Conservation (phyloP, 2,113 vertebrate species). For the crab-eating macaque (Macaca fascicularis) region DNA sequence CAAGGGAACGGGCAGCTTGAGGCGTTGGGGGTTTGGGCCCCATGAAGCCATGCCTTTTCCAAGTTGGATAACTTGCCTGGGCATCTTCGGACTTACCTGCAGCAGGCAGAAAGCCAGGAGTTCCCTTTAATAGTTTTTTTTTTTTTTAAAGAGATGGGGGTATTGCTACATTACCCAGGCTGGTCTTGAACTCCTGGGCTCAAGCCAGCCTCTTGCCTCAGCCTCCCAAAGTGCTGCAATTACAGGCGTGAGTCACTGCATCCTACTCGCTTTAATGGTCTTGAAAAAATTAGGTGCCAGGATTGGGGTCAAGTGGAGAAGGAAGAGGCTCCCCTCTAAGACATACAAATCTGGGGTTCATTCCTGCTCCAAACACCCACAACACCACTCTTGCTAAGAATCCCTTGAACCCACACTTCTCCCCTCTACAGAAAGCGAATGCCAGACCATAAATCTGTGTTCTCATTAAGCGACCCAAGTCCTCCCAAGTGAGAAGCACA, state of each 20-base stretch:
- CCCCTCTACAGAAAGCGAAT: not conserved
- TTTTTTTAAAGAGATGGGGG: too few species aligned
- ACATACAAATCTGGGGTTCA: not conserved
- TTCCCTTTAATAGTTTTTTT: not conserved
- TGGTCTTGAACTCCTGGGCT: too few species aligned
- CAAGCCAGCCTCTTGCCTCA: too few species aligned
- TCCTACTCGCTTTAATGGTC: not conserved
- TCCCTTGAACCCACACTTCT: not conserved
- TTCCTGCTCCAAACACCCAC: not conserved
- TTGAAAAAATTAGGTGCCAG: not conserved
- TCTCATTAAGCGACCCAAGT: not conserved
- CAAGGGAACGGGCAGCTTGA: not conserved
- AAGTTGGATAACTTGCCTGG: not conserved
- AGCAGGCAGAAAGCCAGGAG: not conserved
- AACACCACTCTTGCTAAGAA: not conserved
- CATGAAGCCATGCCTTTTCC: not conserved
- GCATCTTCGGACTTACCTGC: not conserved
- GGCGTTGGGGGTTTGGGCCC: not conserved
- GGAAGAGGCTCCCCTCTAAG: not conserved
- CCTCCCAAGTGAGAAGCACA: not conserved
- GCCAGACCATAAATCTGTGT: not conserved
- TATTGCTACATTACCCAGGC: too few species aligned
- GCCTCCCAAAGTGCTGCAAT: too few species aligned
- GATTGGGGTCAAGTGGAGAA: not conserved
- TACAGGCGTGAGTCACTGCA: too few species aligned